A percentile compares a stretch with the other conserved stretches of the same genome.
These are phyloP conservation scores for Australoheros facetus DNA, from an alignment of 2,797 vertebrate genomes.

Conservation along the genomic window DNA sequence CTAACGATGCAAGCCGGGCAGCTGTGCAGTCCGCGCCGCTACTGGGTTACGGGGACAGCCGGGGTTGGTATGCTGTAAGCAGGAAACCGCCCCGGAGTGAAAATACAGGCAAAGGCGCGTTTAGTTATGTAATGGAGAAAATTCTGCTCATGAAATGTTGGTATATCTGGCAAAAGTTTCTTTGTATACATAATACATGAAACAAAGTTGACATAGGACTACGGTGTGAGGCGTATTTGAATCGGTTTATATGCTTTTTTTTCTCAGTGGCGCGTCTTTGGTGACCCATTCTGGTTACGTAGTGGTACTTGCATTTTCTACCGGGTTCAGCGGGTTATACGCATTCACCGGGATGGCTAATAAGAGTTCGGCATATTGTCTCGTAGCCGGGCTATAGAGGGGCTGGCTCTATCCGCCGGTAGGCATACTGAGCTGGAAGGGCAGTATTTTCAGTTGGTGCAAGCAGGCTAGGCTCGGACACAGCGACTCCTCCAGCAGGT, in stretches of 20 bases:
- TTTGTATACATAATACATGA: constrained; percentile 42
- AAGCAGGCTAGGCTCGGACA: neutral
- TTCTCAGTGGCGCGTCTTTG: constrained; percentile 21
- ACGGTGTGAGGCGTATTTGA: constrained; percentile 19
- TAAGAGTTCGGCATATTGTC: neutral
- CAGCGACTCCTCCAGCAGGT: neutral
- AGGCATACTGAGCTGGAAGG: constrained; percentile 3
- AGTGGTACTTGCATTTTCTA: neutral
- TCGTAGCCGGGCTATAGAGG: neutral
- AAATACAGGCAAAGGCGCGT: neutral
- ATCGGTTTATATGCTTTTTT: constrained; percentile 3
- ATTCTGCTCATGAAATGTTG: neutral
- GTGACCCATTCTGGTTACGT: constrained; percentile 17
- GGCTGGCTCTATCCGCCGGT: neutral
- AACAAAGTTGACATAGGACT: constrained; percentile 61
- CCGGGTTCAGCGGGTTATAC: neutral
- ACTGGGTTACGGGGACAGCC: constrained; percentile 71
- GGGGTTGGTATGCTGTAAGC: constrained; percentile 56
- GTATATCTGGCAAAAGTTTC: constrained; percentile 53
- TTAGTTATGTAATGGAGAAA: constrained; percentile 18
- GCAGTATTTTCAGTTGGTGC: neutral
- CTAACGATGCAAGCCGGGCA: constrained; percentile 78
- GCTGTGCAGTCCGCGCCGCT: constrained; percentile 73
- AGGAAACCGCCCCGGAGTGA: constrained; percentile 16
- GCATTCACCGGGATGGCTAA: neutral